A percentile compares a stretch with the other conserved stretches of the same genome.
Evolutionary conservation across 2,888 invertebrate genomes (phyloP).

Genomic region (Thalpophila matura): DNA sequence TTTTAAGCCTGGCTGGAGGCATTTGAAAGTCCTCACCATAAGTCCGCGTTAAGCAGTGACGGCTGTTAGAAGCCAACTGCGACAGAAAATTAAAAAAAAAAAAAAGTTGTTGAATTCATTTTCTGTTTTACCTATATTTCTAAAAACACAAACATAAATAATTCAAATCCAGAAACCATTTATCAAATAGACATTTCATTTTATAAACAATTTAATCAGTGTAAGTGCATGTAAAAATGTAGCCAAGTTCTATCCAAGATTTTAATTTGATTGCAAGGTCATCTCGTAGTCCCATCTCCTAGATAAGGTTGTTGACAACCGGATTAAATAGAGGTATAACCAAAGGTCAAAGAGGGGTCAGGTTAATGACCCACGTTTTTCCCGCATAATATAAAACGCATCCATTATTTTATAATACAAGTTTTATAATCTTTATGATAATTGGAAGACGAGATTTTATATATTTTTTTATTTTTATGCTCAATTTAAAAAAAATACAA

Average conservation of each 20-base stretch:
- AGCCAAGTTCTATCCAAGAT: background rate
- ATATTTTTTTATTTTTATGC: too few species aligned
- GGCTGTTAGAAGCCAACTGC: too few species aligned
- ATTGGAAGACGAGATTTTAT: background rate
- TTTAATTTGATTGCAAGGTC: conserved; percentile 7
- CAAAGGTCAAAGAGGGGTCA: conserved; percentile 39
- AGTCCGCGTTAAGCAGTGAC: too few species aligned
- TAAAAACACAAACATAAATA: background rate
- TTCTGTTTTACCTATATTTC: too few species aligned
- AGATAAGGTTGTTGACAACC: conserved; percentile 20
- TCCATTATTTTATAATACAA: conserved; percentile 15
- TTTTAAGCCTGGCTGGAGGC: too few species aligned
- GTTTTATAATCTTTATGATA: background rate
- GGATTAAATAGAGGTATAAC: background rate
- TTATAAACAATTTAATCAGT: conserved; percentile 28
- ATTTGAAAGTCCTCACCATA: too few species aligned
- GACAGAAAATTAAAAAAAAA: too few species aligned
- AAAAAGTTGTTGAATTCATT: background rate
- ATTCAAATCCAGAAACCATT: conserved; percentile 2
- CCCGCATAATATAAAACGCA: background rate
- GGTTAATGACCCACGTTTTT: conserved; percentile 35
- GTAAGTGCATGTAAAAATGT: conserved; percentile 9
- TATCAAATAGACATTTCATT: conserved; percentile 7
- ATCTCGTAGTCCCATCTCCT: background rate
- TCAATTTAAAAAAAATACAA: background rate